These are phyloP conservation scores for Collichthys lucidus DNA, from an alignment of 2,113 vertebrate genomes.

Conservation along the genomic window DNA sequence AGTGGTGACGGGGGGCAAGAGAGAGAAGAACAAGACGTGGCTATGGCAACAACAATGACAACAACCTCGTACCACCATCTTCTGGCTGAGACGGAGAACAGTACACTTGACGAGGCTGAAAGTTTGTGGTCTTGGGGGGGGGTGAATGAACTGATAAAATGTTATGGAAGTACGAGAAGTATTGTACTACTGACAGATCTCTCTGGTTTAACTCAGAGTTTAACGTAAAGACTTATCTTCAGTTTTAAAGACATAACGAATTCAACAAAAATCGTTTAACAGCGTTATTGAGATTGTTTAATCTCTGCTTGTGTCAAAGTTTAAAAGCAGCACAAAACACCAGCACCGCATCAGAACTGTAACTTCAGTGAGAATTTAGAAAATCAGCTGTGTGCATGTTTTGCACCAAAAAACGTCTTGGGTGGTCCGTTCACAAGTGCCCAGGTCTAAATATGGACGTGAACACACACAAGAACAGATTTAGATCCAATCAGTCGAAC, in stretches of 20 bases:
- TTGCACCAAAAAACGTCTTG: conserved; percentile 34
- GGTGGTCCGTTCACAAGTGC: conserved; percentile 61
- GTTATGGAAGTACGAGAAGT: not conserved
- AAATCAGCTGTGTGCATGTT: conserved; percentile 42
- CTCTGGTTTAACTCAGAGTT: not conserved
- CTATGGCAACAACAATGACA: conserved; percentile 76
- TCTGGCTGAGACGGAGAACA: conserved; percentile 85
- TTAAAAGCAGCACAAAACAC: too few relatives aligned
- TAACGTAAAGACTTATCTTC: not conserved
- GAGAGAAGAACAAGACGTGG: conserved; percentile 55
- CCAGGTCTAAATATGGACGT: conserved; percentile 56
- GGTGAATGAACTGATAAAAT: too few relatives aligned
- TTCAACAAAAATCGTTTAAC: too few relatives aligned
- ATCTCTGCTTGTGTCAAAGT: not conserved
- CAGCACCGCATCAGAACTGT: not conserved
- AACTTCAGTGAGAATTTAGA: not conserved
- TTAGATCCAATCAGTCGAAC: conserved; percentile 54
- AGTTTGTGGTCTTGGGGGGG: conserved; percentile 19
- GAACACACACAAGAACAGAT: conserved; percentile 43
- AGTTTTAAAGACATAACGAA: not conserved
- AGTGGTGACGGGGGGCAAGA: conserved; percentile 61
- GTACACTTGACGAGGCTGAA: conserved; percentile 52
- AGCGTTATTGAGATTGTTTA: not conserved
- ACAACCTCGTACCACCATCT: conserved; percentile 80
- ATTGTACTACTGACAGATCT: not conserved